phyloP scores from a whole-genome alignment of 2,888 invertebrate genomes.

The Aleiodes testaceus region DNA sequence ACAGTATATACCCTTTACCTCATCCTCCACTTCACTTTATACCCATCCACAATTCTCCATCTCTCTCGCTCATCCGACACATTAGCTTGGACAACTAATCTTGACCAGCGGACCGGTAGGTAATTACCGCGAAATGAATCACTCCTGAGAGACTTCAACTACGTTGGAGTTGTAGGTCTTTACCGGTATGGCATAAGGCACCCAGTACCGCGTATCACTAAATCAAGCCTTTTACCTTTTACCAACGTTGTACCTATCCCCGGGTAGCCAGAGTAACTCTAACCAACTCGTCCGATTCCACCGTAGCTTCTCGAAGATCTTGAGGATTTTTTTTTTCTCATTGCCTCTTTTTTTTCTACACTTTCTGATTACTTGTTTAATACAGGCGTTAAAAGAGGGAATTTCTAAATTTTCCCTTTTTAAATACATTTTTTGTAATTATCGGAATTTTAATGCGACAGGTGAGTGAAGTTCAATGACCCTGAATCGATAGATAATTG shows the following conservation, averaged over 20 bases:
- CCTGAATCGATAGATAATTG: neutral
- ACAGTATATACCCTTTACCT: slow-evolving; percentile 14
- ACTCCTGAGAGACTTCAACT: slow-evolving; percentile 52
- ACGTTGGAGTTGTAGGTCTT: slow-evolving; percentile 40
- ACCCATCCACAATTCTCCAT: slow-evolving; percentile 42
- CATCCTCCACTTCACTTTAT: slow-evolving; percentile 40
- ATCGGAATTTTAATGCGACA: neutral
- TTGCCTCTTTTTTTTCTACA: neutral
- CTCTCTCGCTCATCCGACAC: slow-evolving; percentile 36
- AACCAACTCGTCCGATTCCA: slow-evolving; percentile 8
- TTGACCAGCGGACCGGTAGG: slow-evolving; percentile 59
- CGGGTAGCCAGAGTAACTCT: slow-evolving; percentile 12
- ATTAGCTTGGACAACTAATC: slow-evolving; percentile 58
- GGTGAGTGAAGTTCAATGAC: slow-evolving; percentile 7
- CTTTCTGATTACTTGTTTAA: too few species aligned
- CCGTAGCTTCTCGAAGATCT: neutral
- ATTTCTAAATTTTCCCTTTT: too few species aligned
- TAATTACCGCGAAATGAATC: slow-evolving; percentile 68
- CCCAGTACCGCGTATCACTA: slow-evolving; percentile 37
- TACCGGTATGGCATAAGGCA: slow-evolving; percentile 45
- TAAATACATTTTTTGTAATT: too few species aligned
- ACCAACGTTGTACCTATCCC: slow-evolving; percentile 27
- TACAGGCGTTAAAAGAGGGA: too few species aligned
- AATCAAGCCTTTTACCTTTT: slow-evolving; percentile 39
- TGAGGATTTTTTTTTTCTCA: neutral